Conservation (phyloP, 2,113 vertebrate genomes). For the Pogonocichla stellata region DNA sequence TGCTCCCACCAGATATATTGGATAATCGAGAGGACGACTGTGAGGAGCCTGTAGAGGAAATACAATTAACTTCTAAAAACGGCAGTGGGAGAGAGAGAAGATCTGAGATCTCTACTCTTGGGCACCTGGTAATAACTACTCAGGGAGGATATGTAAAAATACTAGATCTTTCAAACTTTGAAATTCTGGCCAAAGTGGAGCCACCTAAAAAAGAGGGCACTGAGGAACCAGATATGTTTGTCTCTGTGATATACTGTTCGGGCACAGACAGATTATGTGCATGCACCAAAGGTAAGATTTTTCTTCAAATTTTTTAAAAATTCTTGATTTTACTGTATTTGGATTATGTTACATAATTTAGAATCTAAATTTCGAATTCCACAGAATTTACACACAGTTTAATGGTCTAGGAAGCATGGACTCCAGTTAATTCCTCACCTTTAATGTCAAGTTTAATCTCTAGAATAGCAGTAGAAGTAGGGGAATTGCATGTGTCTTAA, state of each 20-base stretch:
- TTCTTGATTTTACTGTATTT: background rate
- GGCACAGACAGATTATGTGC: conserved; percentile 98
- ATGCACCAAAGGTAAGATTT: conserved; percentile 92
- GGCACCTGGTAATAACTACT: conserved; percentile 97
- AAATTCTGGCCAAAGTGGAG: conserved; percentile 96
- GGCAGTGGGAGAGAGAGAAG: conserved; percentile 83
- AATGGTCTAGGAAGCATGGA: background rate
- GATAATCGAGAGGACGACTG: conserved; percentile 94
- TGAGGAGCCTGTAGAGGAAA: conserved; percentile 89
- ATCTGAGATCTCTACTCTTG: conserved; percentile 85
- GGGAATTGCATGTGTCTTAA: background rate
- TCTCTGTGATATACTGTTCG: conserved; percentile 98
- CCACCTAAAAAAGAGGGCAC: conserved; percentile 92
- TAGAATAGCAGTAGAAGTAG: background rate
- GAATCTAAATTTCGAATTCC: background rate
- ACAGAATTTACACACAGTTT: background rate
- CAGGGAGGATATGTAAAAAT: conserved; percentile 96
- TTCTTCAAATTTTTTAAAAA: background rate
- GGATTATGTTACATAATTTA: background rate
- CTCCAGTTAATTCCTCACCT: background rate
- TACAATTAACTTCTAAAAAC: conserved; percentile 84
- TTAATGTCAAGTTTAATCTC: background rate
- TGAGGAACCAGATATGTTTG: conserved; percentile 92
- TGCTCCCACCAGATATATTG: conserved; percentile 94
- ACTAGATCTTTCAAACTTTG: conserved; percentile 93